phyloP scores from a whole-genome alignment of 2,113 vertebrate genomes.

The Ovis canadensis region DNA sequence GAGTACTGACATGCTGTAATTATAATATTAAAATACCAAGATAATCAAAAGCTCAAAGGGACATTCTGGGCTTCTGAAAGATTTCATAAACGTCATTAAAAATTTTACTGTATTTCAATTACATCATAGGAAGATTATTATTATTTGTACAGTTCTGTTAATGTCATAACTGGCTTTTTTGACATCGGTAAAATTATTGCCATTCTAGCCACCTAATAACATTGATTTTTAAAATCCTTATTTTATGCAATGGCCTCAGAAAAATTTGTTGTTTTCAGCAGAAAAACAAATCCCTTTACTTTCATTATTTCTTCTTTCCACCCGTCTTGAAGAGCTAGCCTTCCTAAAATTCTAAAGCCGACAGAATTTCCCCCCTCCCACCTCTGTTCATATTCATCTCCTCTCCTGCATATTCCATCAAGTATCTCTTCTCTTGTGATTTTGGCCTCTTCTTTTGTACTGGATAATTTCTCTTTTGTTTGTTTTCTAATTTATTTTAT shows the following conservation, averaged over 20 bases:
- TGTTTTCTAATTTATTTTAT: background rate
- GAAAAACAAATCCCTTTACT: background rate
- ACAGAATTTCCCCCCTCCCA: rapidly evolving
- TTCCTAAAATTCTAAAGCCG: background rate
- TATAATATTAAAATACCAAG: constrained; percentile 64
- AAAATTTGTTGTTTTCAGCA: background rate
- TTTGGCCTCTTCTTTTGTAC: background rate
- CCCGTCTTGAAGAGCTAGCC: background rate
- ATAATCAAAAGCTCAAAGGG: constrained; percentile 50
- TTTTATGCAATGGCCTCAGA: background rate
- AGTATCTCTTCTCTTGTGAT: background rate
- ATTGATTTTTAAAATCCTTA: background rate
- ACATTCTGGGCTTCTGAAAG: constrained; percentile 9
- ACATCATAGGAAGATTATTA: constrained; percentile 12
- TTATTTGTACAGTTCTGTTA: background rate
- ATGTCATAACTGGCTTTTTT: background rate
- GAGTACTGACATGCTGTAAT: constrained; percentile 53
- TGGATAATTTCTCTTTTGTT: background rate
- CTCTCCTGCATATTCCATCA: background rate
- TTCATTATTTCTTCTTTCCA: background rate
- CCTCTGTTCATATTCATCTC: background rate
- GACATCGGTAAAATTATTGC: constrained; percentile 10
- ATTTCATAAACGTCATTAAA: constrained; percentile 61
- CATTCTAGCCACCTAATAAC: background rate
- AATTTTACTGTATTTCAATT: constrained; percentile 41